These are phyloP conservation scores for Tipula unca DNA, from an alignment of 2,888 invertebrate species.

Conservation along the genomic window DNA sequence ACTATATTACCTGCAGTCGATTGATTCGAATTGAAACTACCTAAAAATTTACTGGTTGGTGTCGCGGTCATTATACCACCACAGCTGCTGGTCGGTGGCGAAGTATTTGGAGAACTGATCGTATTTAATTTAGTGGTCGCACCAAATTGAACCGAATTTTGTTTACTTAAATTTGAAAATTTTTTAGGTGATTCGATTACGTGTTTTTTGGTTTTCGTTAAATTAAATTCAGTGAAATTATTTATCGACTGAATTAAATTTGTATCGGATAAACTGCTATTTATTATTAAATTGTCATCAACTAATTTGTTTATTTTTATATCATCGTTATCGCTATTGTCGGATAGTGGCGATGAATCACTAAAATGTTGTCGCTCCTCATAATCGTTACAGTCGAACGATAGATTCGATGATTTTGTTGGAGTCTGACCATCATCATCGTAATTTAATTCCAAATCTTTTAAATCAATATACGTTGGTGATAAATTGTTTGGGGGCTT, in stretches of 20 bases:
- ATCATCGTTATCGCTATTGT: background rate
- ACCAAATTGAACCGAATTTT: background rate
- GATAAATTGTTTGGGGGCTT: background rate
- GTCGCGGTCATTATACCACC: constrained; percentile 18
- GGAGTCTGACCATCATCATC: background rate
- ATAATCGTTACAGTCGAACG: background rate
- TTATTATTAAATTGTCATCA: constrained; percentile 15
- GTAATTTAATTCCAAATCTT: constrained; percentile 1
- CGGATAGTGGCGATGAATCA: background rate
- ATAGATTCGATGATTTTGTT: background rate
- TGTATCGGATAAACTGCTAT: constrained; percentile 24
- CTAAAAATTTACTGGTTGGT: background rate
- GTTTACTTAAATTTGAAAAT: background rate
- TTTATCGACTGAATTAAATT: constrained; percentile 18
- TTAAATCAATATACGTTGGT: constrained; percentile 15
- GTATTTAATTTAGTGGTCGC: constrained; percentile 4
- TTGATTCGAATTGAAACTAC: background rate
- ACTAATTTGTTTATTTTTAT: background rate
- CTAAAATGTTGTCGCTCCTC: background rate
- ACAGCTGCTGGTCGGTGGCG: background rate
- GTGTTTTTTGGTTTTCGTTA: background rate
- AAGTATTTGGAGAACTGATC: constrained; percentile 21
- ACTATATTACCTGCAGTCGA: background rate
- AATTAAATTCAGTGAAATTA: background rate
- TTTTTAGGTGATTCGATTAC: background rate